These are phyloP conservation scores for Tachina lurida DNA, from an alignment of 2,888 invertebrate genomes.

Conservation along the genomic window DNA sequence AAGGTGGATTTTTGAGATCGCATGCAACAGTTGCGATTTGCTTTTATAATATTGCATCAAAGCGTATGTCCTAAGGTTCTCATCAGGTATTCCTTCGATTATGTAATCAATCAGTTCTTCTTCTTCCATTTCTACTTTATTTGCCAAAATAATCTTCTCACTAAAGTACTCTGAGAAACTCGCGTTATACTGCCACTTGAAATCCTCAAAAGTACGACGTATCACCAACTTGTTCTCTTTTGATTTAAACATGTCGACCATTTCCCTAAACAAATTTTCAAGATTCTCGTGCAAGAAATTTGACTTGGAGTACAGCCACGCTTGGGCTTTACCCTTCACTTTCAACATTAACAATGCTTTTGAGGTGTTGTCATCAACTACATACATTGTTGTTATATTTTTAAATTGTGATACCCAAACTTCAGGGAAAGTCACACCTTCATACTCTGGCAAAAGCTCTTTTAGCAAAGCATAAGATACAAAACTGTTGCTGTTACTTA, in stretches of 20 bases:
- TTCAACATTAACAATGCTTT: slow-evolving; percentile 46
- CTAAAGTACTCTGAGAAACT: slow-evolving; percentile 56
- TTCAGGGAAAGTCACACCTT: slow-evolving; percentile 26
- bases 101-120: slow-evolving; percentile 65
- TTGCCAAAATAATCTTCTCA: slow-evolving; percentile 57
- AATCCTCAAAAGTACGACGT: slow-evolving; percentile 59
- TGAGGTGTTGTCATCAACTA: slow-evolving; percentile 23
- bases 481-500: neutral
- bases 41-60: slow-evolving; percentile 54
- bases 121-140: slow-evolving; percentile 48
- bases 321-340: slow-evolving; percentile 57
- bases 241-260: slow-evolving; percentile 15
- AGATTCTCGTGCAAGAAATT: slow-evolving; percentile 27
- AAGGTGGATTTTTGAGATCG: slow-evolving; percentile 48
- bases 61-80: slow-evolving; percentile 59
- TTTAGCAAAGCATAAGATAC: slow-evolving; percentile 6
- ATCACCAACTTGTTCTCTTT: slow-evolving; percentile 47
- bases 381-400: slow-evolving; percentile 5
- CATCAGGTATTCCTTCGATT: too few relatives aligned
- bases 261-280: slow-evolving; percentile 9
- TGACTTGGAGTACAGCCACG: slow-evolving; percentile 58
- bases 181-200: slow-evolving; percentile 54
- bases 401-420: slow-evolving; percentile 48
- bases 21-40: slow-evolving; percentile 51
- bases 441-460: slow-evolving; percentile 50